Base-by-base conservation (phyloP, 2,797 vertebrate genomes). In the Sebastes miniatus region DNA sequence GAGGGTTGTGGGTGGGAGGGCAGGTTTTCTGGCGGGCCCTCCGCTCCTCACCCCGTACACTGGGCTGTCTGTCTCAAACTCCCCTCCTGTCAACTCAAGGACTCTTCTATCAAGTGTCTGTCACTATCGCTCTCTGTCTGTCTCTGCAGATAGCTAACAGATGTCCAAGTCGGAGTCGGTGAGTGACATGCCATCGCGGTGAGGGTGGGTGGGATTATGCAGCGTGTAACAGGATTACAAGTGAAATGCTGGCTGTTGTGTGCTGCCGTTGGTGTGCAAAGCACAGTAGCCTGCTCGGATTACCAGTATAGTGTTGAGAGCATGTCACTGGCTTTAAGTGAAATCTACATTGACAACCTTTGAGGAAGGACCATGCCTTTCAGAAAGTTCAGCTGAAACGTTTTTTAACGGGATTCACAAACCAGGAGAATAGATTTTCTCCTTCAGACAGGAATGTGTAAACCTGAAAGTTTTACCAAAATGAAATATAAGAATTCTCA, bases 191-290 rank as follows among this genome's bases (percentile, higher is more conserved):
- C 67, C 84, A 67, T 74, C 71, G 24, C 10, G 10, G 66, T 9
- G 81, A 69, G 79, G 80, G 77, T 74, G 83, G 83, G 73, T 65
- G 74, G 91, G 90, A 86, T 92, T 88, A 91, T 47, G 75, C 61
- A 1, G 83, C 83, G 43, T 91, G 87, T 92, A 91, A 94, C 87
- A 78, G 90, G 92, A 94, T 94, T 94, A 93, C 88, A 90, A 69
- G 66, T 27, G 76, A 85, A 77, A 85, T 25, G 79, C 36, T 78
- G n/a, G 67, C 39, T 69, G 79, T 43, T 77, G 76, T 80, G 29
- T 63, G 77, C 34, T 39, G 32, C 52, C 20, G 65, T 27, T 43
- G 58, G 58, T 36, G 77, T 13, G 29, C 58, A 47, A 79, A 39
- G 69, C 43, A 79, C 73, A 75, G 82, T 36, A 22, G 58, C 64